Evolutionary conservation across 2,888 invertebrate genomes (phyloP).

Genomic region (Ectemnius cavifrons): DNA sequence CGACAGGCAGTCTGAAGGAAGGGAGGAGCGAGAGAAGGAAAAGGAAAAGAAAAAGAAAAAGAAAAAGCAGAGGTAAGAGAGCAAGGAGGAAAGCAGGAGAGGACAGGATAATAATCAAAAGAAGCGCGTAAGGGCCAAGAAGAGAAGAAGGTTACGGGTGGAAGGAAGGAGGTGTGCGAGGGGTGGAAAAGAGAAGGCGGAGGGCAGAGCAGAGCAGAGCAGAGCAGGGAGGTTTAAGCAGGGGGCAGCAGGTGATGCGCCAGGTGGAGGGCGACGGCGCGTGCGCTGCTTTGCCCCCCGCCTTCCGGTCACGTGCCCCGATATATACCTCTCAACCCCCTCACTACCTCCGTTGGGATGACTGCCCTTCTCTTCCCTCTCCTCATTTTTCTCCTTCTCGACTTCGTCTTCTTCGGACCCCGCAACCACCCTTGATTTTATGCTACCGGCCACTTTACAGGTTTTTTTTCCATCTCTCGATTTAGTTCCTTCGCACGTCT

Average conservation of each 20-base stretch:
- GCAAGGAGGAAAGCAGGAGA: constrained; percentile 24
- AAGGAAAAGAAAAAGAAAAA: constrained; percentile 32
- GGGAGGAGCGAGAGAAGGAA: constrained; percentile 26
- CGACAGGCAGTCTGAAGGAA: constrained; percentile 5
- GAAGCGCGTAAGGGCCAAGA: neutral
- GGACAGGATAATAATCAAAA: constrained; percentile 22
- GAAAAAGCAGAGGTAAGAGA: constrained; percentile 9
- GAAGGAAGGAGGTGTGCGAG: constrained; percentile 39
- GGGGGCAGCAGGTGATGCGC: constrained; percentile 77
- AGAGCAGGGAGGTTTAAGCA: constrained; percentile 65
- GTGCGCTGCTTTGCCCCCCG: constrained; percentile 70
- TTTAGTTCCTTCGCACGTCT: neutral
- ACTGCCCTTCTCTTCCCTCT: constrained; percentile 36
- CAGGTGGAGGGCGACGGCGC: constrained; percentile 75
- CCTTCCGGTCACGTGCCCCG: constrained; percentile 72
- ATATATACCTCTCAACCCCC: constrained; percentile 48
- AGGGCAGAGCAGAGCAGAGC: constrained; percentile 52
- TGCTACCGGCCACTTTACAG: constrained; percentile 41
- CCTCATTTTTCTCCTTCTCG: constrained; percentile 25
- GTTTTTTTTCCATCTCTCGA: constrained; percentile 19
- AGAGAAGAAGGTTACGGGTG: constrained; percentile 5
- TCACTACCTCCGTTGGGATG: constrained; percentile 48
- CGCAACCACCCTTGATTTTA: constrained; percentile 20
- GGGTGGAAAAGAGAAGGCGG: constrained; percentile 32
- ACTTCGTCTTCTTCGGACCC: neutral